Percentiles rank a stretch among this genome's conserved stretches.
phyloP scores from a whole-genome alignment of 2,113 vertebrate species.

The Oncorhynchus mykiss region DNA sequence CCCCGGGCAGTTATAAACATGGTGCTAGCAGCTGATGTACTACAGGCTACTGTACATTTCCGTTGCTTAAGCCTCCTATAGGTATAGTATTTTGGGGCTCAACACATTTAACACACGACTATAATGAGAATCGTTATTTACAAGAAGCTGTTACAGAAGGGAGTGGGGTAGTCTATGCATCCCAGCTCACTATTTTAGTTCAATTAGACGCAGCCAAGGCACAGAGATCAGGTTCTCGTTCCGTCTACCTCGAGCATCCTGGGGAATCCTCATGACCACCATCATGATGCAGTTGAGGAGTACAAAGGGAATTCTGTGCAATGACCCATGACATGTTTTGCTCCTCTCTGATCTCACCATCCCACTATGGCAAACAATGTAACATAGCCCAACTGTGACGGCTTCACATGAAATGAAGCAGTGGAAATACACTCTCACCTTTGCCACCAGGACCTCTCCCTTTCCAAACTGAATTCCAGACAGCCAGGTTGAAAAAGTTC shows the following conservation, averaged over 20 bases:
- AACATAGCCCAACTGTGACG: neutral
- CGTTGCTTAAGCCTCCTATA: neutral
- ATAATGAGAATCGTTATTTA: too few species aligned
- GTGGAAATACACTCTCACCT: neutral
- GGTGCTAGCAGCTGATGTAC: neutral
- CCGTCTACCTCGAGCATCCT: constrained; percentile 2
- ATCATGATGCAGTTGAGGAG: neutral
- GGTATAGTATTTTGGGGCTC: neutral
- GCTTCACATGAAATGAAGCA: neutral
- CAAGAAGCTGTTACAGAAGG: too few species aligned
- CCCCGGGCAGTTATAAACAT: constrained; percentile 19
- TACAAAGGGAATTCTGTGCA: constrained; percentile 22
- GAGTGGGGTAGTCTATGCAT: too few species aligned
- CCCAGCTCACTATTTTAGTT: too few species aligned
- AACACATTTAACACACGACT: neutral
- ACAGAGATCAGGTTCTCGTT: too few species aligned
- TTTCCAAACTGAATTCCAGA: constrained; percentile 24
- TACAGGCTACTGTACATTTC: neutral
- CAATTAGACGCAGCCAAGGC: too few species aligned
- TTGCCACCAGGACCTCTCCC: constrained; percentile 6
- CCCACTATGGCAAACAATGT: neutral
- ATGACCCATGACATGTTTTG: neutral
- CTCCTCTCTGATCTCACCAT: neutral
- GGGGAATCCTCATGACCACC: constrained; percentile 4
- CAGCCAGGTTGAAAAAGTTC: constrained; percentile 12